Conservation (phyloP, 2,888 invertebrate species). For the Blastobasis adustella region DNA sequence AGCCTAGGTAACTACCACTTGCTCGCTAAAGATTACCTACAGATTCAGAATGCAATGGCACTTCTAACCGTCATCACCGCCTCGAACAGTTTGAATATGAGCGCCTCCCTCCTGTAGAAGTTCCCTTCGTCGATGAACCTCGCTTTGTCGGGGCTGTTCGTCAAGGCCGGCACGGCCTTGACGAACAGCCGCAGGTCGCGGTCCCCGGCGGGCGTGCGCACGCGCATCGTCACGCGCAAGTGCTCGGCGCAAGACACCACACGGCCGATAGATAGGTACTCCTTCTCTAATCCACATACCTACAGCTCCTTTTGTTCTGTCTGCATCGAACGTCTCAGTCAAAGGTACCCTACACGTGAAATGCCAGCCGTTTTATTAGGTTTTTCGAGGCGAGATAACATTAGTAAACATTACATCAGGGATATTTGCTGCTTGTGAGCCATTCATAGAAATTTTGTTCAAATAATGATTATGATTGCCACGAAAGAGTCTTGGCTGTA, state of each 20-base stretch:
- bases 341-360: too few relatives aligned
- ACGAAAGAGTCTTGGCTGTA: too few relatives aligned
- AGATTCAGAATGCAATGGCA: conserved; percentile 14
- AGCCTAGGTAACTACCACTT: too few relatives aligned
- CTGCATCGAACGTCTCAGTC: too few relatives aligned
- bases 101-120: conserved; percentile 41
- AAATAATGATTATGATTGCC: too few relatives aligned
- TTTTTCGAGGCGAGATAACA: too few relatives aligned
- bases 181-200: conserved; percentile 36
- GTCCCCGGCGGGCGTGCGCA: conserved; percentile 19
- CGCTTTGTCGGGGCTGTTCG: conserved; percentile 41
- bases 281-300: not conserved
- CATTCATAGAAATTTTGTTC: too few relatives aligned
- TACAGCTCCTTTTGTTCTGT: too few relatives aligned
- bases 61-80: conserved; percentile 18
- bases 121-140: conserved; percentile 37
- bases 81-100: conserved; percentile 42
- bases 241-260: conserved; percentile 57
- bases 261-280: conserved; percentile 33
- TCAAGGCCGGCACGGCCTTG: conserved; percentile 45
- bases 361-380: too few relatives aligned
- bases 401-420: too few relatives aligned
- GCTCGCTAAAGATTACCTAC: too few relatives aligned
- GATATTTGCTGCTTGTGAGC: too few relatives aligned
- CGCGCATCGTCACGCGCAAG: conserved; percentile 29